A percentile compares a stretch with the other conserved stretches of the same genome.
Evolutionary conservation across 2,888 invertebrate species (phyloP).

Genomic region (Podabrus alpinus): DNA sequence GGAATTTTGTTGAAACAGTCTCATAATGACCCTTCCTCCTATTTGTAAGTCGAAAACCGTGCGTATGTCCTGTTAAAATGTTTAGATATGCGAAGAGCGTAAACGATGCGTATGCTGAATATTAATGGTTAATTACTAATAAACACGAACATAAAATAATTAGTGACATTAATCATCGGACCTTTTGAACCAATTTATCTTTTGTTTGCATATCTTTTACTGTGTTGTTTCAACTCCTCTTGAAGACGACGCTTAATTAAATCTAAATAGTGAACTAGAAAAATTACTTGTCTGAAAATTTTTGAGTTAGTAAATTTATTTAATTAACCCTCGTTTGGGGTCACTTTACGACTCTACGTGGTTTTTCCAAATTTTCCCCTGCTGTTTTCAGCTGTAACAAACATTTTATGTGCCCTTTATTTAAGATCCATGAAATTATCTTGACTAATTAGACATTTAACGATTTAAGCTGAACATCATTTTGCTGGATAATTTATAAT

Average conservation of each 20-base stretch:
- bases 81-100: slow-evolving; percentile 26
- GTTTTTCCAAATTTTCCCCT: not conserved
- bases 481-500: not conserved
- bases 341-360: not conserved
- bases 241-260: not conserved
- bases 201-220: not conserved
- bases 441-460: not conserved
- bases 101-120: slow-evolving; percentile 32
- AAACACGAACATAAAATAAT: slow-evolving; percentile 35
- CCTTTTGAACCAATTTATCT: slow-evolving; percentile 3
- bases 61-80: slow-evolving; percentile 23
- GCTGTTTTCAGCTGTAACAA: not conserved
- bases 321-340: not conserved
- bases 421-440: not conserved
- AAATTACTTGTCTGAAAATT: not conserved
- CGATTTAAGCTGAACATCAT: not conserved
- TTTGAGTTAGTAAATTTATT: not conserved
- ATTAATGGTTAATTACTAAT: slow-evolving; percentile 37
- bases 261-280: not conserved
- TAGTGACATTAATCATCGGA: slow-evolving; percentile 31
- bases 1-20: slow-evolving; percentile 1
- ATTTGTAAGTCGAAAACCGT: slow-evolving; percentile 27
- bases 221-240: slow-evolving; percentile 2
- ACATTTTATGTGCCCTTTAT: not conserved
- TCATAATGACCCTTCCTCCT: slow-evolving; percentile 14